Percentiles rank a stretch among this genome's conserved stretches.
phyloP scores from a whole-genome alignment of 2,888 invertebrate species.

The Thymelicus acteon region DNA sequence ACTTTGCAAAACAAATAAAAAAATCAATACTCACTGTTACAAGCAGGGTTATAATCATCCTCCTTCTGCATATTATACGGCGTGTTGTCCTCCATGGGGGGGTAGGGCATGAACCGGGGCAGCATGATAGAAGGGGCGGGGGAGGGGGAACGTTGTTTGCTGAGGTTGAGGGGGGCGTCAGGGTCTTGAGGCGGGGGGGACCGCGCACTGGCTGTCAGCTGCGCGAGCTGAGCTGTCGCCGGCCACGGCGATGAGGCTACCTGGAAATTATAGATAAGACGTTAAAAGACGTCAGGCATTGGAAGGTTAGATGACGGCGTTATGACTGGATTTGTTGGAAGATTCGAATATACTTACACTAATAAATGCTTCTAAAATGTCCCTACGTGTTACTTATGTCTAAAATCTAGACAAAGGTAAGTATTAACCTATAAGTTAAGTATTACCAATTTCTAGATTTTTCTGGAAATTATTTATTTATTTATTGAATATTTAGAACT shows the following conservation, averaged over 20 bases:
- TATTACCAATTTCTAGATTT: no score
- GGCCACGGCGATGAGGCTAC: conserved; percentile 86
- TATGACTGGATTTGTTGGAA: no score
- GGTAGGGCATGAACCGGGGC: conserved; percentile 80
- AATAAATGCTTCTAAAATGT: no score
- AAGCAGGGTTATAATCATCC: conserved; percentile 71
- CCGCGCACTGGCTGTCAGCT: conserved; percentile 85
- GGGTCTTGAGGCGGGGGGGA: conserved; percentile 88
- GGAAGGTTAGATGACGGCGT: no score
- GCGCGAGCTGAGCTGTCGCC: conserved; percentile 89
- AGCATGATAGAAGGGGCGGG: conserved; percentile 82
- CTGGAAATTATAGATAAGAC: conserved; percentile 50
- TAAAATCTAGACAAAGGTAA: no score
- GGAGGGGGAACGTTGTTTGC: conserved; percentile 91
- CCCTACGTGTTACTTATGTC: no score
- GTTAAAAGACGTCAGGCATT: not conserved
- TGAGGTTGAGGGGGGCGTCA: conserved; percentile 94
- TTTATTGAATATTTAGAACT: no score
- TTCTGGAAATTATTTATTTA: no score
- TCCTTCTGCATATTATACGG: conserved; percentile 76
- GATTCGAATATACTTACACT: no score
- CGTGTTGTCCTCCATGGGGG: conserved; percentile 70
- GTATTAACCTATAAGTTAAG: no score
- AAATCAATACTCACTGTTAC: conserved; percentile 67
- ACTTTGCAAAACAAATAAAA: no score